phyloP scores from a whole-genome alignment of 2,113 vertebrate genomes.

The Hypocryptadius cinnamomeus region DNA sequence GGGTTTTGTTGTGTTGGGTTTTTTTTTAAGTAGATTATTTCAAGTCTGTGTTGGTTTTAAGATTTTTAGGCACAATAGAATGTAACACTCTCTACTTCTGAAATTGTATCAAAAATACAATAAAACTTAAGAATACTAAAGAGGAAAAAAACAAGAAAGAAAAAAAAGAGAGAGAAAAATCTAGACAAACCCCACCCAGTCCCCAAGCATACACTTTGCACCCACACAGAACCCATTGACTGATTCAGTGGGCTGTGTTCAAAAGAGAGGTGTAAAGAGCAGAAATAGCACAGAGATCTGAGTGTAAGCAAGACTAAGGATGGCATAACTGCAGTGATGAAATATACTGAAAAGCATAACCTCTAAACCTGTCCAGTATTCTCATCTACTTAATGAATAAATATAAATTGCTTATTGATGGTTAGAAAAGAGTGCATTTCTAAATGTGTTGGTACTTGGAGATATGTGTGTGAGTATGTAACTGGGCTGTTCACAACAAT shows the following conservation, averaged over 20 bases:
- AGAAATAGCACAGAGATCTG: neutral
- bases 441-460: rapidly evolving
- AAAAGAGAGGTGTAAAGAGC: neutral
- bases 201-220: neutral
- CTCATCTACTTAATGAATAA: neutral
- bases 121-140: neutral
- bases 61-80: neutral
- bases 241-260: neutral
- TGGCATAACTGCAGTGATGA: neutral
- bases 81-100: neutral
- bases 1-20: neutral
- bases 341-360: neutral
- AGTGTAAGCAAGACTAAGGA: neutral
- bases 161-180: neutral
- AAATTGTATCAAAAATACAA: neutral
- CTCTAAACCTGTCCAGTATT: neutral
- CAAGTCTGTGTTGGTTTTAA: neutral
- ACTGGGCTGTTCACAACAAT: neutral
- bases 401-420: neutral
- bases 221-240: neutral
- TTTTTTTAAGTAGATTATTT: neutral
- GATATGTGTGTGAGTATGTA: neutral
- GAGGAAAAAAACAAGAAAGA: neutral
- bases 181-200: neutral
- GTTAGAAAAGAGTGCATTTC: neutral